A percentile compares a stretch with the other conserved stretches of the same genome.
These are phyloP conservation scores for Holotrichia oblita DNA, from an alignment of 1,140 invertebrate genomes.

Conservation along the genomic window DNA sequence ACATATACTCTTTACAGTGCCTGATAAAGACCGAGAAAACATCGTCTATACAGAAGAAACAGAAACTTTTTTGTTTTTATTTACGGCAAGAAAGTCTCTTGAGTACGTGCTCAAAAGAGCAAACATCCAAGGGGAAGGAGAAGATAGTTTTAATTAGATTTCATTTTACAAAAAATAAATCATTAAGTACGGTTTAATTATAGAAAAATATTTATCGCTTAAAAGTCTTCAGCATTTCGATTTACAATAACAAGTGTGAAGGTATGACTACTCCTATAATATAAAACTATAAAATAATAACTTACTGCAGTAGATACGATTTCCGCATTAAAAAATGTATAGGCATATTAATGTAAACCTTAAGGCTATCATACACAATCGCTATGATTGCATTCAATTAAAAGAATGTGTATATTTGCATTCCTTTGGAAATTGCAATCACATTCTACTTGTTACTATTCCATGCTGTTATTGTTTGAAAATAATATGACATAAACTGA, in stretches of 20 bases:
- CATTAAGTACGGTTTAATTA: too few species aligned
- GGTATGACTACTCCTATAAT: not conserved
- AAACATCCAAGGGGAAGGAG: too few species aligned
- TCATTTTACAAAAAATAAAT: too few species aligned
- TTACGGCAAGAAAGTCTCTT: too few species aligned
- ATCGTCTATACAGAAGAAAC: too few species aligned
- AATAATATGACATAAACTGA: slow-evolving; percentile 1
- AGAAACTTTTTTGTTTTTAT: too few species aligned
- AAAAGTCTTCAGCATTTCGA: not conserved
- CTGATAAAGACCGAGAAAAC: too few species aligned
- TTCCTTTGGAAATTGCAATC: not conserved
- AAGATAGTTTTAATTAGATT: too few species aligned
- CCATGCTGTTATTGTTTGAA: not conserved
- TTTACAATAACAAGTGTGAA: not conserved
- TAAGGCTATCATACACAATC: not conserved
- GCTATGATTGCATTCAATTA: not conserved
- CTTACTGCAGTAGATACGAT: not conserved
- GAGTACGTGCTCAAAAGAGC: too few species aligned
- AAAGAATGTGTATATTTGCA: not conserved
- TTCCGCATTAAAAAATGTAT: too few species aligned
- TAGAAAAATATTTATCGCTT: too few species aligned
- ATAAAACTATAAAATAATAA: not conserved
- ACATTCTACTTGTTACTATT: not conserved
- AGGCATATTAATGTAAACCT: not conserved
- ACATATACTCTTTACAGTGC: too few species aligned